Conservation (phyloP, 2,888 invertebrate species). For the Luperina testacea region DNA sequence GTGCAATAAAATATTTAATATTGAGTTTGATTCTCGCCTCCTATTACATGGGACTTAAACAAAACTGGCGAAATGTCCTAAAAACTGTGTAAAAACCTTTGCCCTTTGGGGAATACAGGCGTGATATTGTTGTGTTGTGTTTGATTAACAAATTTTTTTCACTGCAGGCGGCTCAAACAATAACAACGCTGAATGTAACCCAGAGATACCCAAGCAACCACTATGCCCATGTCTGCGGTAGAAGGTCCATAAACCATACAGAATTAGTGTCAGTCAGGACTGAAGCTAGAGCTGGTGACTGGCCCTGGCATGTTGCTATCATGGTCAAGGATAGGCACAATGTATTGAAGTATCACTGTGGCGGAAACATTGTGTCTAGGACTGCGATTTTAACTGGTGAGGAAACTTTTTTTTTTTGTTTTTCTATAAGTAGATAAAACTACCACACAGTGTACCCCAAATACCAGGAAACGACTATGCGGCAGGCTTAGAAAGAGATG, state of each 20-base stretch:
- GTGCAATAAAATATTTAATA: not conserved
- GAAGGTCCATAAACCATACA: constrained; percentile 78
- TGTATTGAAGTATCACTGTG: constrained; percentile 77
- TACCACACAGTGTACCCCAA: too few species aligned
- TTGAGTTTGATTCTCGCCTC: not conserved
- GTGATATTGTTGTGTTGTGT: not conserved
- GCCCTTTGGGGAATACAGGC: not conserved
- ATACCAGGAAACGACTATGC: too few species aligned
- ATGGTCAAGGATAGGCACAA: constrained; percentile 68
- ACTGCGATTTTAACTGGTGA: constrained; percentile 85
- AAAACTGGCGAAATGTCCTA: not conserved
- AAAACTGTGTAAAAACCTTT: not conserved
- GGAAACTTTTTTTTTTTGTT: not conserved
- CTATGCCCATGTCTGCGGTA: constrained; percentile 80
- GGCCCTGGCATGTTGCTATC: constrained; percentile 87
- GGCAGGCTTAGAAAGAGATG: not conserved
- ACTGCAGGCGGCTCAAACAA: constrained; percentile 75
- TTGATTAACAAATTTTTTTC: not conserved
- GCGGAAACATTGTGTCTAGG: constrained; percentile 84
- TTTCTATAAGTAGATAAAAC: not conserved
- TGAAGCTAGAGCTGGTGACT: constrained; percentile 81
- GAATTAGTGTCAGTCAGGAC: constrained; percentile 80
- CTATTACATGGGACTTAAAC: too few species aligned
- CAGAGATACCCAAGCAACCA: constrained; percentile 54
- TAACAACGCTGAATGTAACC: constrained; percentile 74